These are phyloP conservation scores for Drosophila histrio DNA, from an alignment of 2,888 invertebrate species.

Conservation along the genomic window DNA sequence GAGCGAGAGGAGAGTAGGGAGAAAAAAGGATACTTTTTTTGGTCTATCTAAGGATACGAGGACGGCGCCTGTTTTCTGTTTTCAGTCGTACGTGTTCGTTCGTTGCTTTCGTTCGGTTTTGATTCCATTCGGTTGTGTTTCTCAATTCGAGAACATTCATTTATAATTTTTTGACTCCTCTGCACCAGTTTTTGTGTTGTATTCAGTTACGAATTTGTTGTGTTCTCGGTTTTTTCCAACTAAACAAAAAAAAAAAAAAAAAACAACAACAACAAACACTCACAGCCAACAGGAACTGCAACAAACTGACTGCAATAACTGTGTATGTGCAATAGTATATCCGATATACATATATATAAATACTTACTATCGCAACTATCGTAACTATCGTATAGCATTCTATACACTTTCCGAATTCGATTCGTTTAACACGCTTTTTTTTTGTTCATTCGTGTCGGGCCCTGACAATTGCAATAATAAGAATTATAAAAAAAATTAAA, in stretches of 20 bases:
- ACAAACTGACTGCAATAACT: conserved; percentile 39
- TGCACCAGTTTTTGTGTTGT: conserved; percentile 82
- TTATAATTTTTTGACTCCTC: conserved; percentile 83
- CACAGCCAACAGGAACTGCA: conserved; percentile 8
- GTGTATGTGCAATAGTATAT: conserved; percentile 46
- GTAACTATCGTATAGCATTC: conserved; percentile 29
- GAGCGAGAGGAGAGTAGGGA: conserved; percentile 4
- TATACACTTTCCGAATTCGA: conserved; percentile 12
- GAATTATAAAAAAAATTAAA: not conserved
- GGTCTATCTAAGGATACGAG: conserved; percentile 28
- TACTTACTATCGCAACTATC: conserved; percentile 44
- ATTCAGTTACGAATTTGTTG: conserved; percentile 81
- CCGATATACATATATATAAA: conserved; percentile 14
- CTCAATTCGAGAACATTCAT: conserved; percentile 83
- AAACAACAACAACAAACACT: conserved; percentile 19
- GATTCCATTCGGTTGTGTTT: conserved; percentile 81
- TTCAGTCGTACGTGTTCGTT: conserved; percentile 83
- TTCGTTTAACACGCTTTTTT: conserved; percentile 7
- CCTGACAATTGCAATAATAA: conserved; percentile 26
- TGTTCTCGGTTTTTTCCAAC: conserved; percentile 80
- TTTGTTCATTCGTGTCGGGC: conserved; percentile 20
- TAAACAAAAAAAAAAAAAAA: conserved; percentile 25
- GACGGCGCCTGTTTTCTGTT: conserved; percentile 39
- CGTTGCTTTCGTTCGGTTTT: conserved; percentile 84
- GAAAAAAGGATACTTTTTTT: conserved; percentile 46